Evolutionary conservation across 2,113 vertebrate species (phyloP), one percentile per base, ranked within the genome.

Genomic region (Falcunculus frontatus): DNA sequence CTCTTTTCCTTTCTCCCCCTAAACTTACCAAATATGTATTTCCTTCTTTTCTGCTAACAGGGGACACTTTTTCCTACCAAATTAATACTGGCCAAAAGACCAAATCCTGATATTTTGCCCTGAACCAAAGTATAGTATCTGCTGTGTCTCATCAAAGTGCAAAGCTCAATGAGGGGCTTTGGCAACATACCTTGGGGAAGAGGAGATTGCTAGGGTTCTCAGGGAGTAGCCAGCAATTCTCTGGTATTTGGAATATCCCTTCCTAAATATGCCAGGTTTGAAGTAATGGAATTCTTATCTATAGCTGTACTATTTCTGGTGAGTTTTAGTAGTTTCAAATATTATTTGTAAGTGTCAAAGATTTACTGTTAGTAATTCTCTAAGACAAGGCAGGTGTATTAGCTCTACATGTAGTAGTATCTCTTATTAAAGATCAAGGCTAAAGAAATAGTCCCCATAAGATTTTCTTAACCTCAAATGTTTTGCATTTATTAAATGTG

Each of bases 1-100:
- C 6, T 4, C 10, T 4, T 29, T 42, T 35, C 7, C 7, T 25
- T 29, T 7, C 5, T 0, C 2, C 2, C 0, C 1, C 4, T 12
- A 13, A 59, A 78, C 8, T 9, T 65, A 26, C 35, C 52, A 89
- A 64, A 91, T 37, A 75, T 10, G 2, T 32, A 29, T 44, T 95
- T 95, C 21, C 59, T 84, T 78, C 44, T 87, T 49, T 60, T 59
- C 4, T 14, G 25, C 3, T 39, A 64, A 17, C 2, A 29, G 10
- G 4, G 9, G 13, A 33, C 29, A 18, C 78, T 77, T 77, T 75
- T 62, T 44, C 35, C 29, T 65, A 52, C 39, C n/a, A 64, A 84
- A 64, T 64, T 50, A 89, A n/a, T n/a, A 56, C 11, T 20, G 23
- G 11, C 11, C 41, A 65, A 83, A 90, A 78, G 25, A 59, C 9